Evolutionary conservation across 2,888 invertebrate genomes (phyloP).

Genomic region (Tiliacea aurago): DNA sequence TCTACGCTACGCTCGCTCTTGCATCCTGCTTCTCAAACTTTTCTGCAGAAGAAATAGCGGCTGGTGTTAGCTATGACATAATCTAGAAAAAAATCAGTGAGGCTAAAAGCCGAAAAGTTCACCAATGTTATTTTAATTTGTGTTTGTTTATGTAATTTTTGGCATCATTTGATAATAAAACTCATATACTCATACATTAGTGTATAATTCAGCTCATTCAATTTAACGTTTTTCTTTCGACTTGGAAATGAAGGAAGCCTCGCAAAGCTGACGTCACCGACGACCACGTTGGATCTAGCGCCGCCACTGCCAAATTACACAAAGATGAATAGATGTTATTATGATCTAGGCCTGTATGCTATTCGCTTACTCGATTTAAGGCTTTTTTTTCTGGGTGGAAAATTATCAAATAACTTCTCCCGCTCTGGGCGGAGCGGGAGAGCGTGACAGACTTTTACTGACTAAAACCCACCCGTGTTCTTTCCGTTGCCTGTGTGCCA

Average conservation of each 20-base stretch:
- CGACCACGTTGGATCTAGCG: not conserved
- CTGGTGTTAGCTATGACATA: not conserved
- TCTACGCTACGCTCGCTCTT: too few species aligned
- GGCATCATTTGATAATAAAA: too few species aligned
- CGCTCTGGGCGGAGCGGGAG: too few species aligned
- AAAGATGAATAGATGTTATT: not conserved
- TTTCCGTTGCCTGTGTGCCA: too few species aligned
- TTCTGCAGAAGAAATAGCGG: not conserved
- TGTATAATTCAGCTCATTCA: not conserved
- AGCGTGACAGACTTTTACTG: too few species aligned
- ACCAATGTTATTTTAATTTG: too few species aligned
- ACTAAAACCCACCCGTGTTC: too few species aligned
- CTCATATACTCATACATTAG: too few species aligned
- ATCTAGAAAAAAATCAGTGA: not conserved
- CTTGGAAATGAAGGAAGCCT: not conserved
- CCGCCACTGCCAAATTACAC: not conserved
- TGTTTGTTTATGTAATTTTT: too few species aligned
- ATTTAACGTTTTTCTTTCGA: not conserved
- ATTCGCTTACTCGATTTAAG: constrained; percentile 11
- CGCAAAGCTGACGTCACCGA: not conserved
- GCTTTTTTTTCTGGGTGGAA: too few species aligned
- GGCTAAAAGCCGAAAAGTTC: too few species aligned
- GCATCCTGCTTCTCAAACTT: not conserved
- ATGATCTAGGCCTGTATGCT: constrained; percentile 5
- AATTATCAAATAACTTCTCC: too few species aligned